Evolutionary conservation across 2,888 invertebrate genomes (phyloP).

Genomic region (Agriotes lineatus): DNA sequence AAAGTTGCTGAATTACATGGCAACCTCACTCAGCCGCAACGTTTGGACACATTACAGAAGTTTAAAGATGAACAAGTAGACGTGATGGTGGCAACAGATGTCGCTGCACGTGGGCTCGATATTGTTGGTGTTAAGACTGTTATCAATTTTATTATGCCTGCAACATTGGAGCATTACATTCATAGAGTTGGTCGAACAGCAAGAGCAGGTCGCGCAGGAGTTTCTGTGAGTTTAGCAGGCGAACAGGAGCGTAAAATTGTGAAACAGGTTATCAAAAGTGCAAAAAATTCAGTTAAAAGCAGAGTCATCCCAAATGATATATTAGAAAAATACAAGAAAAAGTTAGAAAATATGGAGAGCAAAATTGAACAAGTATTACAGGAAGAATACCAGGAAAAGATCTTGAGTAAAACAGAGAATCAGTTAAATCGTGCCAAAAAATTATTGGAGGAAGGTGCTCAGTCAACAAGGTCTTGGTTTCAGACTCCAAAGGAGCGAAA

Average conservation of each 20-base stretch:
- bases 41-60: slow-evolving; percentile 87
- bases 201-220: slow-evolving; percentile 92
- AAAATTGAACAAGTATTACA: slow-evolving; percentile 87
- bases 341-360: slow-evolving; percentile 79
- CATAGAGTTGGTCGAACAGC: slow-evolving; percentile 97
- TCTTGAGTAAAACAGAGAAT: slow-evolving; percentile 86
- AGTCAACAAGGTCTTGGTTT: slow-evolving; percentile 79
- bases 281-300: slow-evolving; percentile 87
- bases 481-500: slow-evolving; percentile 85
- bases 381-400: slow-evolving; percentile 87
- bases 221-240: slow-evolving; percentile 94
- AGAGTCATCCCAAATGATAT: slow-evolving; percentile 91
- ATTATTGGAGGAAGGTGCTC: slow-evolving; percentile 68
- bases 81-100: slow-evolving; percentile 92
- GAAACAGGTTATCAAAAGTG: slow-evolving; percentile 90
- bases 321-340: slow-evolving; percentile 85
- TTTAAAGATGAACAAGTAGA: slow-evolving; percentile 90
- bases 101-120: slow-evolving; percentile 91
- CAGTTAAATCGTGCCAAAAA: slow-evolving; percentile 82
- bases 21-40: slow-evolving; percentile 94
- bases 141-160: slow-evolving; percentile 96
- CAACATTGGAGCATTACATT: slow-evolving; percentile 95
- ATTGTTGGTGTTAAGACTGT: slow-evolving; percentile 98
- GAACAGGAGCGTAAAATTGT: slow-evolving; percentile 92
- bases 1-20: slow-evolving; percentile 94